Percentiles rank a stretch among this genome's conserved stretches.
Conservation (phyloP, 2,888 invertebrate genomes). For the Chrysomela aeneicollis region DNA sequence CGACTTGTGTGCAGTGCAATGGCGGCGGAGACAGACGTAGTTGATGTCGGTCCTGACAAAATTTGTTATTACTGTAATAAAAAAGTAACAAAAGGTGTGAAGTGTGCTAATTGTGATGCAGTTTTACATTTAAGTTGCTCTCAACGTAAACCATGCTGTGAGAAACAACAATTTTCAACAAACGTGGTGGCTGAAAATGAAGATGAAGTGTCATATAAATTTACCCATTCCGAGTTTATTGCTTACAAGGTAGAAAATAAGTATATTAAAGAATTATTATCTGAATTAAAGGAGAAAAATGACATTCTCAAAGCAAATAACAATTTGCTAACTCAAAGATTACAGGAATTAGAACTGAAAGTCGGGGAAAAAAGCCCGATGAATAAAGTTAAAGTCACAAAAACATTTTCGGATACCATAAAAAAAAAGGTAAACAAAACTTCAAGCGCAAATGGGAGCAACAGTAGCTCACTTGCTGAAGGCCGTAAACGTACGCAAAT, state of each 20-base stretch:
- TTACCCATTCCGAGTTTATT: not conserved
- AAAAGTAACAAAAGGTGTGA: not conserved
- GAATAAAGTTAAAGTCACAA: slow-evolving; percentile 9
- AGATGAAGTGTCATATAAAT: not conserved
- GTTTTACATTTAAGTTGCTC: not conserved
- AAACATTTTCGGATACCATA: slow-evolving; percentile 11
- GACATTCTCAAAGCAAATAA: slow-evolving; percentile 2
- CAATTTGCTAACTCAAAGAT: slow-evolving; percentile 9
- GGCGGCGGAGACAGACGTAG: not conserved
- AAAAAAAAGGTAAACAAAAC: slow-evolving; percentile 10
- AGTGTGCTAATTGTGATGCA: not conserved
- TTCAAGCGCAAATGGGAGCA: not conserved
- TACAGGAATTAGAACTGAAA: slow-evolving; percentile 10
- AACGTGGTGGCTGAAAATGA: not conserved
- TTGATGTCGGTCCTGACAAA: not conserved
- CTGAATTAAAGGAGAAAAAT: not conserved
- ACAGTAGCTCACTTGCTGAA: not conserved
- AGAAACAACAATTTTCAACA: slow-evolving; percentile 15
- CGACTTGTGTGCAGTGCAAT: too few species aligned
- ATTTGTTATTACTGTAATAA: not conserved
- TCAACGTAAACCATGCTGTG: not conserved
- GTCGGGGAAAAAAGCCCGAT: slow-evolving; percentile 5
- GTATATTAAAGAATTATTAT: slow-evolving; percentile 1
- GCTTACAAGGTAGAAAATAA: slow-evolving; percentile 10
- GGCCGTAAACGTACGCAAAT: slow-evolving; percentile 7